Evolutionary conservation across 2,797 vertebrate genomes (phyloP), one percentile per base, ranked within the genome.

Genomic region (Macrochelys suwanniensis): DNA sequence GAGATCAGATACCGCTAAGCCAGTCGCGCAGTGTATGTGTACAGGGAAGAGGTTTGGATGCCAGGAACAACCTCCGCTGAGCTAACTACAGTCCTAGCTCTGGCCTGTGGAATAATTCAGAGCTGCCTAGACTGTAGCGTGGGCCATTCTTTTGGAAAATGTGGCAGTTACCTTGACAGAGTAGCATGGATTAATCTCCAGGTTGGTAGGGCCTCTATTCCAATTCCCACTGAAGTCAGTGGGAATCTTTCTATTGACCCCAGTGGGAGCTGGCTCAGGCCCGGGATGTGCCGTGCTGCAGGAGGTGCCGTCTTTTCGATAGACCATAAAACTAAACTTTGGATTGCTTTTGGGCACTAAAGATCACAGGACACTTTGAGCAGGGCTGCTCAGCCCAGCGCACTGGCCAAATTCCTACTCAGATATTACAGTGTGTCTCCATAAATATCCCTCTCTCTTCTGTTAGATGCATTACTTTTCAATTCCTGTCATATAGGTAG

Each of bases 101-200:
- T 28, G 49, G 17, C 2, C 1, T 13, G 47, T 26, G 45, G 33
- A 59, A 50, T 79, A 47, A 57, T 25, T 53, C 28, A n/a, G 37
- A 94, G 57, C 47, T 74, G 42, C 25, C 15, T 90, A 31, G 6
- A 3, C 0, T 0, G 23, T 16, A 31, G 74, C 65, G 23, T 0
- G 26, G 23, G 6, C 31, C n/a, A 2, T 11, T 25, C 11, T 47
- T 53, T 11, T 53, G 84, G 28, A 53, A 26, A 80, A 50, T 49
- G 7, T 49, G 23, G 42, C 11, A 57, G 42, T 51, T 82, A 56
- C 37, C 16, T 19, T 45, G 56, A 11, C 42, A 45, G 54, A 45
- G 17, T 57, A 21, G 54, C 42, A 31, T 47, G 80, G 26, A 19
- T 31, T 79, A 3, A 26, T 59, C 42, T 47, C 56, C 19, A 7